Conservation (phyloP, 37 sponge, comb jelly and placozoan genomes). For the Axinella damicornis region DNA sequence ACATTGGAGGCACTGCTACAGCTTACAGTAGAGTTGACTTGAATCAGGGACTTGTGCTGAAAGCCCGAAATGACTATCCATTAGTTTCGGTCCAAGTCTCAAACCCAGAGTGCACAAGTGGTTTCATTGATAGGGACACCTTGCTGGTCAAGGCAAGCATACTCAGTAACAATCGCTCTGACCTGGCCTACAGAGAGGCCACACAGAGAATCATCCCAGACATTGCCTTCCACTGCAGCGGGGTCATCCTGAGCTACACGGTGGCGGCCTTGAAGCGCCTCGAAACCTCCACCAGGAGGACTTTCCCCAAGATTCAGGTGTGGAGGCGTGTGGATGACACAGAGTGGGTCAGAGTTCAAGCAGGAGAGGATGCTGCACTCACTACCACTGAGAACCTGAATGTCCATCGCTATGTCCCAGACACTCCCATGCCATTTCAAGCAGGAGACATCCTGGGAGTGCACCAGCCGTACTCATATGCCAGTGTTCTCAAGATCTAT, state of each 20-base stretch:
- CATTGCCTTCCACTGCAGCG: not conserved
- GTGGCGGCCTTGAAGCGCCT: not conserved
- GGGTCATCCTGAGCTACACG: not conserved
- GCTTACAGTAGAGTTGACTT: not conserved
- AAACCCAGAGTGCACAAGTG: not conserved
- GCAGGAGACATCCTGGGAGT: not conserved
- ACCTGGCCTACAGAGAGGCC: not conserved
- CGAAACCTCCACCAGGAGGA: not conserved
- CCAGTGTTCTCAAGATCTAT: conserved; percentile 1
- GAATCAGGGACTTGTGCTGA: not conserved
- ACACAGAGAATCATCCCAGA: conserved; percentile 7
- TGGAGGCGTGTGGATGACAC: not conserved
- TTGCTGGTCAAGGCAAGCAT: not conserved
- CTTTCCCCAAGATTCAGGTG: not conserved
- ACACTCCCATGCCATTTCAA: not conserved
- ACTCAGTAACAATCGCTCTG: not conserved
- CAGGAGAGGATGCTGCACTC: not conserved
- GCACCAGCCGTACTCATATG: not conserved
- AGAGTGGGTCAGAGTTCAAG: not conserved
- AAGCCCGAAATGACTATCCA: not conserved
- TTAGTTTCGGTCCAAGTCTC: conserved; percentile 1
- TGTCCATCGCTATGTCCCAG: not conserved
- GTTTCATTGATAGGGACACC: not conserved
- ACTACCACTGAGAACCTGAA: not conserved
- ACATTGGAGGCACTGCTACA: too few species aligned